These are phyloP conservation scores for Charaxes varanes DNA, from an alignment of 1,140 invertebrate species.

Conservation along the genomic window DNA sequence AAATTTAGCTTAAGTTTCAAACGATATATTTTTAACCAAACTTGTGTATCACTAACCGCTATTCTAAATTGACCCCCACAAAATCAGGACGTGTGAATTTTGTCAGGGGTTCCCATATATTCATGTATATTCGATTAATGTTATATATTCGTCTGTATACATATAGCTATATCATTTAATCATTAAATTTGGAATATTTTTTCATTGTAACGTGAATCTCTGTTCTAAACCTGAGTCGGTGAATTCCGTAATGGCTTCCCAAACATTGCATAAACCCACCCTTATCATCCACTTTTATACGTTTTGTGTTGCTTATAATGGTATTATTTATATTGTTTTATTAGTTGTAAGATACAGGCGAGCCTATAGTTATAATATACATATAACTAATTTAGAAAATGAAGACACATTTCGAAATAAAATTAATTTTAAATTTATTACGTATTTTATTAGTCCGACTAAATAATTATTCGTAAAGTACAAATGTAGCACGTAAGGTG, in stretches of 20 bases:
- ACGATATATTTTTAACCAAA: conserved; percentile 1
- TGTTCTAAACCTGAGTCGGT: conserved; percentile 37
- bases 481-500: conserved; percentile 1
- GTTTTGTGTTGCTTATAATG: conserved; percentile 26
- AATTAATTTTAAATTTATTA: conserved; percentile 21
- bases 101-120: too few species aligned
- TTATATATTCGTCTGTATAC: too few species aligned
- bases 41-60: too few species aligned
- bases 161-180: too few species aligned
- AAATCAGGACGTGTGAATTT: too few species aligned
- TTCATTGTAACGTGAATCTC: conserved; percentile 49
- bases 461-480: too few species aligned
- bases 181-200: too few species aligned
- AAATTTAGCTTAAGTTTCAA: conserved; percentile 5
- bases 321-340: conserved; percentile 30
- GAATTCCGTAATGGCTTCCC: conserved; percentile 17
- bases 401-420: conserved; percentile 15
- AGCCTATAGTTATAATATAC: not conserved
- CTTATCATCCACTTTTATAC: conserved; percentile 31
- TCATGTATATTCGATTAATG: too few species aligned
- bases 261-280: conserved; percentile 58
- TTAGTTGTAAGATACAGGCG: conserved; percentile 25
- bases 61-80: too few species aligned
- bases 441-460: conserved; percentile 35
- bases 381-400: conserved; percentile 15